Base-by-base conservation (phyloP, 2,113 vertebrate species). In the Dipodomys spectabilis region DNA sequence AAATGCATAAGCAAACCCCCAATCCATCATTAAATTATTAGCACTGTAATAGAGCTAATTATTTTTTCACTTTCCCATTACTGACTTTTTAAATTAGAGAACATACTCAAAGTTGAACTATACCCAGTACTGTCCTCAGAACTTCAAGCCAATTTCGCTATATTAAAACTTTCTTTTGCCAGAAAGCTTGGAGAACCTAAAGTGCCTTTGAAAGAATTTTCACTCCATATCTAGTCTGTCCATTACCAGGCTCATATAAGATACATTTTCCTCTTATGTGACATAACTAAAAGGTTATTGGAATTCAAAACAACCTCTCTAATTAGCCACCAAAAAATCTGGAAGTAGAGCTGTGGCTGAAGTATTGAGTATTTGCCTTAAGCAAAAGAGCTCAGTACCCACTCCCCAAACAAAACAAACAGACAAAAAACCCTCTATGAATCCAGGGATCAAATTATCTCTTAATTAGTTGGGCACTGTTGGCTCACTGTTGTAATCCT, bases 51-150 rank as follows among this genome's bases (percentile, higher is more conserved):
- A 86, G 79, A 92, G 49, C 28, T 94, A 91, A 96, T 90, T 95
- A 95, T 95, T 96, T 96, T 95, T 96, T 39, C 60, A 88, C 28
- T 74, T 96, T 96, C 71, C 44, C 92, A 88, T 95, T 95, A 93
- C 83, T 94, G 86, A 82, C 78, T 75, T 96, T 92, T 95, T 94
- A 9, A 96, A 92, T 96, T 97, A 90, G 75, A 93, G 79, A 92
- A 82, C 79, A 88, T 68, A 30, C 39, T 93, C 69, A 85, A 84
- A 92, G 78, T 78, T 95, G 88, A 96, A 95, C 60, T 85, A 27
- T 10, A 82, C 82, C 67, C 80, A 88, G 91, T 74, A 79, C 27
- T 82, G 96, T 95, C 67, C 91, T 30, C 30, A 94, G 94, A 88
- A 96, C 85, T 93, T 93, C 79, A 92, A 94, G 75, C 65, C 91